Percentiles rank a stretch among this genome's conserved stretches.
Conservation (phyloP, 1,140 invertebrate species). For the Zaprionus gabonicus region DNA sequence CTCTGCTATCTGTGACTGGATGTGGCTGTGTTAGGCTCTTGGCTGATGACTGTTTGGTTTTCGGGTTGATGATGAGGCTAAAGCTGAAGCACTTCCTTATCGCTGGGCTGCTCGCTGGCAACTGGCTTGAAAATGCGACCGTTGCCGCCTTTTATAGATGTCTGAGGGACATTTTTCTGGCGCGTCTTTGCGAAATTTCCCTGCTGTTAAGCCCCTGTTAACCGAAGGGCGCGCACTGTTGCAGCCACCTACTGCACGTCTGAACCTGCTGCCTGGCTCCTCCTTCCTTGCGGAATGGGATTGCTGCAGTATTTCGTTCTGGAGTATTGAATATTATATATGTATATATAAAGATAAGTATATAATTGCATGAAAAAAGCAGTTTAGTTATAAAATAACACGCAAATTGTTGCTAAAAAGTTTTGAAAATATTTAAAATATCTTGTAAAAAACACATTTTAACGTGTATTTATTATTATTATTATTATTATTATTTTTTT, state of each 20-base stretch:
- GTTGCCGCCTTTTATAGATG: slow-evolving; percentile 42
- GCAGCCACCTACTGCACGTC: not conserved
- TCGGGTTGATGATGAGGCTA: not conserved
- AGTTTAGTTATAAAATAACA: too few species aligned
- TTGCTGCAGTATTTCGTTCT: not conserved
- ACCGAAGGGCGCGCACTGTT: not conserved
- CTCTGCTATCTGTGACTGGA: too few species aligned
- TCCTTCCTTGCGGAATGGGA: not conserved
- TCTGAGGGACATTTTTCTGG: slow-evolving; percentile 33
- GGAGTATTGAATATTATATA: not conserved
- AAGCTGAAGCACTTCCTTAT: slow-evolving; percentile 43
- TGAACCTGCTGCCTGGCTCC: not conserved
- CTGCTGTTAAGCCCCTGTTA: slow-evolving; percentile 15
- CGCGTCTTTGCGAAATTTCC: slow-evolving; percentile 35
- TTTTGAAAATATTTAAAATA: too few species aligned
- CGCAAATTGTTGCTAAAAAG: too few species aligned
- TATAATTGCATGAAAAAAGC: too few species aligned
- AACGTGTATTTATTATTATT: too few species aligned
- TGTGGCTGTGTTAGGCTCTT: not conserved
- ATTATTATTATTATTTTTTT: too few species aligned
- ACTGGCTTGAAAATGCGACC: slow-evolving; percentile 43
- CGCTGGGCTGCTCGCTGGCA: slow-evolving; percentile 61
- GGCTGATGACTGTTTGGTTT: not conserved
- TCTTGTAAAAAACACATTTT: too few species aligned
- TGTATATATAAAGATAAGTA: too few species aligned